Evolutionary conservation across 2,113 vertebrate genomes (phyloP).

Genomic region (Poicephalus meyeri): DNA sequence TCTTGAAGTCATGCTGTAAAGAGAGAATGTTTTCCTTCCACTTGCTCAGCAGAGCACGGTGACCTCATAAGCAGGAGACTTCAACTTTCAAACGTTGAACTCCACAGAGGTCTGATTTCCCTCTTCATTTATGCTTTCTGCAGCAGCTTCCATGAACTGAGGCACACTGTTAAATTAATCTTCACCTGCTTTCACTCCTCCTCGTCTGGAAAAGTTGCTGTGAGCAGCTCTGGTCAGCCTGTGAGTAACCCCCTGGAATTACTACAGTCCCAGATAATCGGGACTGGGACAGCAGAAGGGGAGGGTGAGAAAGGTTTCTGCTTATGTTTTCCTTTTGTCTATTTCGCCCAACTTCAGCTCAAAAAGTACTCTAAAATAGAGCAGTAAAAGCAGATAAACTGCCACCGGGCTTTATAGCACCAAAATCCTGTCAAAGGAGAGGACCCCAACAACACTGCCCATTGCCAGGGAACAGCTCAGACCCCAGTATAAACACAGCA

Average conservation of each 20-base stretch:
- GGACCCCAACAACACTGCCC: background rate
- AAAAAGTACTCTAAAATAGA: background rate
- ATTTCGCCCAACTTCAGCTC: background rate
- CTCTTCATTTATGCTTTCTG: constrained; percentile 11
- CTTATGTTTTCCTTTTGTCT: background rate
- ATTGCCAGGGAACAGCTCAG: background rate
- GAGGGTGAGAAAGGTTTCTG: background rate
- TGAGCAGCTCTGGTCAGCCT: background rate
- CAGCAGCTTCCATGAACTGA: background rate
- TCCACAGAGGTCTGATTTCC: background rate
- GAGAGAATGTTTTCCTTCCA: constrained; percentile 49
- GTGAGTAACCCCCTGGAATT: constrained; percentile 9
- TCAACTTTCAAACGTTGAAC: constrained; percentile 36
- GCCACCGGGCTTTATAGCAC: background rate
- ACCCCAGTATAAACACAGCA: background rate
- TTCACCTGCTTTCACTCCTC: constrained; percentile 1
- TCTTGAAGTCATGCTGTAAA: constrained; percentile 49
- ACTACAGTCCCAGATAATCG: background rate
- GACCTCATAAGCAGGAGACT: constrained; percentile 60
- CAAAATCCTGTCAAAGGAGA: background rate
- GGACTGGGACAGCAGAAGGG: background rate
- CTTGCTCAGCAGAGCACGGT: constrained; percentile 50
- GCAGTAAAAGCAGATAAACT: background rate
- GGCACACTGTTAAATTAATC: background rate
- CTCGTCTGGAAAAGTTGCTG: constrained; percentile 44